Conservation (phyloP, 2,888 invertebrate species). For the Ectemnius continuus region DNA sequence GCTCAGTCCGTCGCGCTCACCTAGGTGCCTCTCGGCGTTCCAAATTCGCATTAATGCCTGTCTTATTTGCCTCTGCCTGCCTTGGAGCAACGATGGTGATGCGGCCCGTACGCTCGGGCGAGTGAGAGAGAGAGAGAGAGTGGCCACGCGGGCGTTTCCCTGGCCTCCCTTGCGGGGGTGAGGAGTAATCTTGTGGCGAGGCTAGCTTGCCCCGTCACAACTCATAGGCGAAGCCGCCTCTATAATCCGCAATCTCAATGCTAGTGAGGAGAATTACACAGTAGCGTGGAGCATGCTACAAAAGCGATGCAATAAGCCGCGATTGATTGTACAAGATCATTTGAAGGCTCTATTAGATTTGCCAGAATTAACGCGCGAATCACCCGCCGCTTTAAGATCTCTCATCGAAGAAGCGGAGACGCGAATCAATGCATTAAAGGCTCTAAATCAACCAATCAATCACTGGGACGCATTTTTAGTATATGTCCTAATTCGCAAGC, state of each 20-base stretch:
- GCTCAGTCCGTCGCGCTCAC: too few relatives aligned
- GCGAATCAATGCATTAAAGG: slow-evolving; percentile 1
- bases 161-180: too few relatives aligned
- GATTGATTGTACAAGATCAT: background rate
- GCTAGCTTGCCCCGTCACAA: too few relatives aligned
- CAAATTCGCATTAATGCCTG: too few relatives aligned
- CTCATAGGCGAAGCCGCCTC: too few relatives aligned
- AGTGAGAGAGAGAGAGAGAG: too few relatives aligned
- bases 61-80: too few relatives aligned
- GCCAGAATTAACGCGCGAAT: background rate
- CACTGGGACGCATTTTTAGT: slow-evolving; percentile 11
- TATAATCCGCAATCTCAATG: background rate
- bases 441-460: slow-evolving; percentile 3
- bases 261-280: background rate
- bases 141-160: too few relatives aligned
- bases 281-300: background rate
- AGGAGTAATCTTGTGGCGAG: too few relatives aligned
- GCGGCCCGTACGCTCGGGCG: too few relatives aligned
- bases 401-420: slow-evolving; percentile 3
- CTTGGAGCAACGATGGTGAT: too few relatives aligned
- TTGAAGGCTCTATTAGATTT: background rate
- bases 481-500: background rate
- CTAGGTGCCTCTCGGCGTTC: too few relatives aligned
- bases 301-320: slow-evolving; percentile 8
- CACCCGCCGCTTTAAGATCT: background rate